Conservation (phyloP, 1,140 invertebrate species). For the Lepidotrigona ventralis region DNA sequence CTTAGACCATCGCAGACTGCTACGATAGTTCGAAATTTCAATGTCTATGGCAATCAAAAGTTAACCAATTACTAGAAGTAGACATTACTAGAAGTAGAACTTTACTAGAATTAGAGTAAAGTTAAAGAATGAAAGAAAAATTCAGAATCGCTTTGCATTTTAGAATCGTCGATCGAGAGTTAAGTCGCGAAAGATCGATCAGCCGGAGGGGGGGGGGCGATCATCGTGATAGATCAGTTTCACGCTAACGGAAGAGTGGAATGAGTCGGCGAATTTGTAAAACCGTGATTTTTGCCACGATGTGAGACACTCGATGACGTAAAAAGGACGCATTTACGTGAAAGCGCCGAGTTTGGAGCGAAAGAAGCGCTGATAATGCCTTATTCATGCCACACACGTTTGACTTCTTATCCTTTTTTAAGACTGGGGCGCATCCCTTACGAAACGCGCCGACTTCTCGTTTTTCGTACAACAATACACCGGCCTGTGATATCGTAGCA, state of each 20-base stretch:
- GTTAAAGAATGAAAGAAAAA: too few species aligned
- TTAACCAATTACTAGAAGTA: too few species aligned
- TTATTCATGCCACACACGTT: constrained; percentile 44
- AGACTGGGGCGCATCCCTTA: constrained; percentile 9
- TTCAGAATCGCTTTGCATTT: not conserved
- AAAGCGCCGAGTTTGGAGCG: not conserved
- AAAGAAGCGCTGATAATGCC: constrained; percentile 38
- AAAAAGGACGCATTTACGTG: constrained; percentile 38
- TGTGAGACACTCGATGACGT: constrained; percentile 26
- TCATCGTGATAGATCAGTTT: not conserved
- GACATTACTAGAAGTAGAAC: too few species aligned
- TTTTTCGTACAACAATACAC: constrained; percentile 19
- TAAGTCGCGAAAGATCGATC: not conserved
- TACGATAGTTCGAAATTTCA: too few species aligned
- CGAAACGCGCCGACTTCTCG: constrained; percentile 1
- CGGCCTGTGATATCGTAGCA: not conserved
- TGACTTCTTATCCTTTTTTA: constrained; percentile 44
- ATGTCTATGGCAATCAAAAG: too few species aligned
- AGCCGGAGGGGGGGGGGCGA: not conserved
- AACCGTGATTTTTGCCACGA: constrained; percentile 21
- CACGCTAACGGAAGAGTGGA: not conserved
- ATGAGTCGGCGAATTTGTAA: not conserved
- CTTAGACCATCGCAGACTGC: too few species aligned
- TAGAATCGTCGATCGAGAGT: not conserved
- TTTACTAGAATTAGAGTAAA: too few species aligned